These are phyloP conservation scores for Caenorhabditis briggsae DNA, from an alignment of 1,140 invertebrate species.

Conservation along the genomic window DNA sequence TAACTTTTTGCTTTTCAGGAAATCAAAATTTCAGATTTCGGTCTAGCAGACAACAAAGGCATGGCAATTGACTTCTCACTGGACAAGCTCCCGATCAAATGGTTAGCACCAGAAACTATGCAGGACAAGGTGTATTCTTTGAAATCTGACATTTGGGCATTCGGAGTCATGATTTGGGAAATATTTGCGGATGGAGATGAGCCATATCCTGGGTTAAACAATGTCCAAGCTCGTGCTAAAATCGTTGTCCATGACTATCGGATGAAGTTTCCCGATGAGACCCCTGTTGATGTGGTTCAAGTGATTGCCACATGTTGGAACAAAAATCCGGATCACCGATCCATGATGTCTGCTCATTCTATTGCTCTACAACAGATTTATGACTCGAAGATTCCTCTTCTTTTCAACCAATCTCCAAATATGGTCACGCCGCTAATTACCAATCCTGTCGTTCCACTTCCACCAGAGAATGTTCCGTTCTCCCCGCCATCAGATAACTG, in stretches of 20 bases:
- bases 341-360: not conserved
- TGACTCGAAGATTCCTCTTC: not conserved
- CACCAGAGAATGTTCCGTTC: no score
- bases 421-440: no score
- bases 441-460: no score
- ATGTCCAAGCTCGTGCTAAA: conserved; percentile 69
- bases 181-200: conserved; percentile 69
- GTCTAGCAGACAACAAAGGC: conserved; percentile 67
- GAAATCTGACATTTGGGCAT: conserved; percentile 71
- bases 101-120: conserved; percentile 80
- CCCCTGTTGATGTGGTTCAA: conserved; percentile 15
- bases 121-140: conserved; percentile 69
- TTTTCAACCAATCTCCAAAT: not conserved
- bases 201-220: conserved; percentile 70
- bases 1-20: conserved; percentile 29
- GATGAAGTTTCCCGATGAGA: conserved; percentile 69
- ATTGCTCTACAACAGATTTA: not conserved
- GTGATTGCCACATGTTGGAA: conserved; percentile 56
- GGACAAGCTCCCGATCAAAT: conserved; percentile 85
- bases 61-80: conserved; percentile 85
- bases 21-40: conserved; percentile 69
- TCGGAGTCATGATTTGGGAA: conserved; percentile 64
- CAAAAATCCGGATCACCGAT: conserved; percentile 56
- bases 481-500: no score
- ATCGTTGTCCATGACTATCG: conserved; percentile 68